Evolutionary conservation across 1,140 invertebrate genomes (phyloP), one percentile per base, ranked within the genome.

Genomic region (Chymomyza costata): DNA sequence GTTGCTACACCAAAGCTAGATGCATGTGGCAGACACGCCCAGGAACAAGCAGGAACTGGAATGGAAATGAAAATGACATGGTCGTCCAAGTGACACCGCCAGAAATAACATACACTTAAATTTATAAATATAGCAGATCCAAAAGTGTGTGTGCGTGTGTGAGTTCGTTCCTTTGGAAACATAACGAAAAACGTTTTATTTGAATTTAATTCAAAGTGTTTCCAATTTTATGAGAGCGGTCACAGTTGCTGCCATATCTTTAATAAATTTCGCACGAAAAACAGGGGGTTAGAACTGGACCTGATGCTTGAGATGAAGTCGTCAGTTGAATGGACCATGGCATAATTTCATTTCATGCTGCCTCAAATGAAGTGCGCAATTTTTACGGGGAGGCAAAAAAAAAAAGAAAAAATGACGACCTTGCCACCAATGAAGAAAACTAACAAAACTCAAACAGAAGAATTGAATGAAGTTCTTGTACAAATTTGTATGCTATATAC

Each of bases 331-430:
- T 80, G 68, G 61, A 66, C 65, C 71, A 59, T 78, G 78, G 61
- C 73, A 68, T 82, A 82, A 82, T 82, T 78, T 50, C 59, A 82
- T 82, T 82, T 82, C 71, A 82, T 71, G 80, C 71, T 54, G 45
- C 43, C 50, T 66, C 40, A 69, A 81, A 69, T 74, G 65, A 74
- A 81, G 71, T 78, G 59, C 51, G 65, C 53, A 52, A 21, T 60
- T 54, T 48, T 50, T 55, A 57, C 54, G 54, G 39, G n/a, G n/a
- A n/a, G n/a, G n/a, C n/a, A n/a, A n/a, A n/a, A n/a, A n/a, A n/a
- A 10, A 44, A 49, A 15, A 13, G 45, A 32, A 35, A 48, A 19
- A 18, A 56, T 30, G 28, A 47, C 62, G 58, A 66, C 67, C 64
- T 73, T 73, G 63, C 65, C 65, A 67, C 65, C 65, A 53, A 55